Conservation (phyloP, 2,113 vertebrate species). For the Pongo abelii region DNA sequence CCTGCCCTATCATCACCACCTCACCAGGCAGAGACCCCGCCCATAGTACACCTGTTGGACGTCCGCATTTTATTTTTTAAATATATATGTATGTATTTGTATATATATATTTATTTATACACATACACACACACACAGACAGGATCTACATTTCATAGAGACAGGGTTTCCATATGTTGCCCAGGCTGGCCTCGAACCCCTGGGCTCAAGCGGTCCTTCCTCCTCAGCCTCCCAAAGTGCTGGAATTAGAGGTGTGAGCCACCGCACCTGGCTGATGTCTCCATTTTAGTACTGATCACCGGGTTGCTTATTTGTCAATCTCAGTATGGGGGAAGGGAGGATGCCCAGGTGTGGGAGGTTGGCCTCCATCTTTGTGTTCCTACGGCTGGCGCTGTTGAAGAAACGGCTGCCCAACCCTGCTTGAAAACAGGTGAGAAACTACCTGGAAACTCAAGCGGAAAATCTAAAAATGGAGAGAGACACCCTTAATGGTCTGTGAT, state of each 20-base stretch:
- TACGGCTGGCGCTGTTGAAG: neutral
- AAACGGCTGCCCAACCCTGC: neutral
- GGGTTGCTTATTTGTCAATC: neutral
- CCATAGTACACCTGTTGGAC: neutral
- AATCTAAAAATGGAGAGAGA: neutral
- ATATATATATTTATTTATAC: no score
- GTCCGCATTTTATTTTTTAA: neutral
- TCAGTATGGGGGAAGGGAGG: neutral
- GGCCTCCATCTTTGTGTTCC: neutral
- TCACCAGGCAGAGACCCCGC: no score
- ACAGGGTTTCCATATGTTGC: no score
- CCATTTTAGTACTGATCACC: neutral
- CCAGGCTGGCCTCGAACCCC: no score
- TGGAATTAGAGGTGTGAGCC: no score
- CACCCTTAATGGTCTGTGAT: neutral
- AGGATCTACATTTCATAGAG: no score
- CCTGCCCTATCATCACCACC: accelerated
- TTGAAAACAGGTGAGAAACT: neutral
- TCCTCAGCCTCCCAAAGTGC: no score
- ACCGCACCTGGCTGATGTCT: no score
- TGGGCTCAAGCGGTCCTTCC: no score
- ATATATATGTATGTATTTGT: no score
- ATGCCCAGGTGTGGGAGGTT: neutral
- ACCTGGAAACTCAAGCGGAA: neutral
- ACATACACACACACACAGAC: no score